phyloP scores from a whole-genome alignment of 1,140 invertebrate species.

The Babylonia areolata region DNA sequence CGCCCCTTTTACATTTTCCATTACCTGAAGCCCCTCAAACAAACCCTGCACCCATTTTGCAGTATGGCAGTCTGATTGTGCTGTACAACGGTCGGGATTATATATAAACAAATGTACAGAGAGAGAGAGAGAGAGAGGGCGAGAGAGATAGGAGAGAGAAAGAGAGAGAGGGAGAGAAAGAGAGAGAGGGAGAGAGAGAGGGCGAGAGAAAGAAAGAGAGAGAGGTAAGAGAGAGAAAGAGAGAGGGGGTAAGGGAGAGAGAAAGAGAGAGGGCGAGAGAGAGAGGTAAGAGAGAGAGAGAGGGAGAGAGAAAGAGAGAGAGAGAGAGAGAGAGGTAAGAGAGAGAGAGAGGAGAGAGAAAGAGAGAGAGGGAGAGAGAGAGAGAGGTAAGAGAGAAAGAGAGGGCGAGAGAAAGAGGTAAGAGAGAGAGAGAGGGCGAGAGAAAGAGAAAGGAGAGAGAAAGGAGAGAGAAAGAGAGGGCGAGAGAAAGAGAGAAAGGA shows the following conservation, averaged over 20 bases:
- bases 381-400: not conserved
- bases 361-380: not conserved
- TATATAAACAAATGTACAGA: no score
- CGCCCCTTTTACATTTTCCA: no score
- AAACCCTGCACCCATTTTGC: no score
- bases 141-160: no score
- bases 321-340: not conserved
- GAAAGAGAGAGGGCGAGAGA: not conserved
- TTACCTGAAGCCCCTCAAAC: no score
- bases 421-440: not conserved
- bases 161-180: no score
- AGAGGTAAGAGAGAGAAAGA: no score
- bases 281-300: not conserved
- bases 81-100: no score
- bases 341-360: not conserved
- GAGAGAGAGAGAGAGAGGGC: no score
- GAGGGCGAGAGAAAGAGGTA: not conserved
- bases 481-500: not conserved
- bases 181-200: no score
- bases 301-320: not conserved
- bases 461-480: not conserved
- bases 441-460: not conserved
- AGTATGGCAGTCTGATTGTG: no score
- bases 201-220: no score
- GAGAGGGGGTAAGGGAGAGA: not conserved